Base-by-base conservation (phyloP, 1,140 invertebrate genomes). In the Anadara kagoshimensis region DNA sequence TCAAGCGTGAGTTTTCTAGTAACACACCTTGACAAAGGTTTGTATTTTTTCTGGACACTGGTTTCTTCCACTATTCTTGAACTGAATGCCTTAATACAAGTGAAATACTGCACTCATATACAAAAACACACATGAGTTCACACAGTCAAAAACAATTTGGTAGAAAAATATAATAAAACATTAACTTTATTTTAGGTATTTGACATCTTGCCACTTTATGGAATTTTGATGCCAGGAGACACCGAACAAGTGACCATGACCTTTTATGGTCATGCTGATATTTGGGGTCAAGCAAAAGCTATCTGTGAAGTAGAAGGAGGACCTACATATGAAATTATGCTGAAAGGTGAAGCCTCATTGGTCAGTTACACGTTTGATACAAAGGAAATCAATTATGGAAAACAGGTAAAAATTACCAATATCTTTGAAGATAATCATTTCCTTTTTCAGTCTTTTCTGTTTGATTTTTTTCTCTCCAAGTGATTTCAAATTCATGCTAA, bases 201-300 rank as follows among this genome's bases (percentile, higher is more conserved):
- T 87, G 87, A 89, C 72, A 88, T 90, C 47, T 75, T 88, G 45
- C 89, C 89, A 12, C 68, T 89, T 24, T 88, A 89, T 81, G 88
- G 89, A 11, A 82, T 73, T 16, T 69, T 90, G 57, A 81, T 87
- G 62, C 88, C 89, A 65, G 88, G 87, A n/a, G 87, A 89, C 65
- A 87, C 85, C 49, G 88, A 89, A 68, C 85, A 88, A 75, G 81
- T 89, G 11, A 87, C 88, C 43, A 83, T 90, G 72, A 89, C 87
- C 68, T 90, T 89, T 68, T 89, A 86, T 81, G 89, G 88, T 26
- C 88, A 89, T 79, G 81, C 87, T 62, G 78, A 89, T 74, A 87
- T 89, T 29, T 83, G 77, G 72, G 85, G 87, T 62, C 73, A 85
- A 56, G 87, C 83, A 7, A 87, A 84, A 72, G 89, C 89, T 20